These are phyloP conservation scores for Cebus imitator DNA, from an alignment of 2,113 vertebrate genomes.

Conservation along the genomic window DNA sequence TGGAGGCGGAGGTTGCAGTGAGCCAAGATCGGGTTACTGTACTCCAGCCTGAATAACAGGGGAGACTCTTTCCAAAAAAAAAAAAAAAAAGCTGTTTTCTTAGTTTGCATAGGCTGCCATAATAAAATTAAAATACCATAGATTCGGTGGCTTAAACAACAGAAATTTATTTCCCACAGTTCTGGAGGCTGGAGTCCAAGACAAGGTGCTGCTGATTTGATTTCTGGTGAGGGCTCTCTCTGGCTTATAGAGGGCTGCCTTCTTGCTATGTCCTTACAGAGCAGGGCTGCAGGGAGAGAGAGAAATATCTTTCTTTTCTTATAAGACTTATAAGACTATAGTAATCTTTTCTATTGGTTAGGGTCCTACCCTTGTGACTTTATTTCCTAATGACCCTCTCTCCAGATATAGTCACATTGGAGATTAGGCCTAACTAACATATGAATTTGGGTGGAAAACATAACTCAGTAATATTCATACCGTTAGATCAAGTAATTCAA, in stretches of 20 bases:
- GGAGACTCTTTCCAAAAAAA: too few species aligned
- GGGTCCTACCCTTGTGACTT: not conserved
- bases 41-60: too few species aligned
- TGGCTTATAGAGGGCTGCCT: not conserved
- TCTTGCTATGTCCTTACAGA: not conserved
- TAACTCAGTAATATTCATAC: not conserved
- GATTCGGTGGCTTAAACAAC: not conserved
- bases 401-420: not conserved
- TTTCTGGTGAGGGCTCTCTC: not conserved
- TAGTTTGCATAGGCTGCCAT: not conserved
- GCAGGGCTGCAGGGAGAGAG: not conserved
- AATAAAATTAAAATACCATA: not conserved
- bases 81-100: not conserved
- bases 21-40: too few species aligned
- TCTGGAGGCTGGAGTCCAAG: not conserved
- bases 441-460: not conserved
- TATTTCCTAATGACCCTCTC: not conserved
- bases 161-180: not conserved
- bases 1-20: too few species aligned
- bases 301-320: not conserved
- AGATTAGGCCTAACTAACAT: not conserved
- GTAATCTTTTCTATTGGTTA: not conserved
- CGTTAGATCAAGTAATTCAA: not conserved
- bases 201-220: not conserved
- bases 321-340: not conserved